Conservation (phyloP, 2,888 invertebrate species). For the Platycheirus rosarum region DNA sequence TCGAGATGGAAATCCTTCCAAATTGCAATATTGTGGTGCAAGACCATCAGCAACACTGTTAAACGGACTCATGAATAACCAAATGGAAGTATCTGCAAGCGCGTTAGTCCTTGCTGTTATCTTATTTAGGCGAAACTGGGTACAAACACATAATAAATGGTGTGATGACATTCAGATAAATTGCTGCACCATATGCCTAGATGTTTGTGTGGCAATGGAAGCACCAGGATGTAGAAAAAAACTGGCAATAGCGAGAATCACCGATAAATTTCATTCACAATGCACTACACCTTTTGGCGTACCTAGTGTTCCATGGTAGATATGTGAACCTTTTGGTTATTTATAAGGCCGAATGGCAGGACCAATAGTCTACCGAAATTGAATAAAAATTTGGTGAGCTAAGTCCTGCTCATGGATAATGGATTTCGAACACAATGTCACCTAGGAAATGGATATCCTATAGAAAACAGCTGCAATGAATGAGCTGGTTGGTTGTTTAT, state of each 20-base stretch:
- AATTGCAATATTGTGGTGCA: not conserved
- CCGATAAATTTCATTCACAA: conserved; percentile 27
- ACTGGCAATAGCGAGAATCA: not conserved
- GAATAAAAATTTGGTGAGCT: conserved; percentile 31
- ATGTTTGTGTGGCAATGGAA: not conserved
- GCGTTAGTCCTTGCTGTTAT: conserved; percentile 23
- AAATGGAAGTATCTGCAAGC: not conserved
- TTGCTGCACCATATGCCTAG: conserved; percentile 24
- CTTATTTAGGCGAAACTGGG: conserved; percentile 35
- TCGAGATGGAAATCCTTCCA: not conserved
- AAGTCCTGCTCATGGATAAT: conserved; percentile 7
- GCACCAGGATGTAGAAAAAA: not conserved
- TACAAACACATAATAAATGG: conserved; percentile 38
- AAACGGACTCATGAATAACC: conserved; percentile 10
- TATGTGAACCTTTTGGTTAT: conserved; percentile 39
- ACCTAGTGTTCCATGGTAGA: not conserved
- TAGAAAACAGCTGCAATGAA: conserved; percentile 39
- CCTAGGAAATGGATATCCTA: conserved; percentile 29
- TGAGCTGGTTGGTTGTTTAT: not conserved
- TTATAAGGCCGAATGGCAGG: conserved; percentile 26
- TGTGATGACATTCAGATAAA: conserved; percentile 52
- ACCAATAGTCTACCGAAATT: conserved; percentile 27
- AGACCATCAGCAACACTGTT: not conserved
- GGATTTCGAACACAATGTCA: conserved; percentile 12
- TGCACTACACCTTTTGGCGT: conserved; percentile 13